Conservation (phyloP, 2,113 vertebrate species). For the Nematolebias whitei region DNA sequence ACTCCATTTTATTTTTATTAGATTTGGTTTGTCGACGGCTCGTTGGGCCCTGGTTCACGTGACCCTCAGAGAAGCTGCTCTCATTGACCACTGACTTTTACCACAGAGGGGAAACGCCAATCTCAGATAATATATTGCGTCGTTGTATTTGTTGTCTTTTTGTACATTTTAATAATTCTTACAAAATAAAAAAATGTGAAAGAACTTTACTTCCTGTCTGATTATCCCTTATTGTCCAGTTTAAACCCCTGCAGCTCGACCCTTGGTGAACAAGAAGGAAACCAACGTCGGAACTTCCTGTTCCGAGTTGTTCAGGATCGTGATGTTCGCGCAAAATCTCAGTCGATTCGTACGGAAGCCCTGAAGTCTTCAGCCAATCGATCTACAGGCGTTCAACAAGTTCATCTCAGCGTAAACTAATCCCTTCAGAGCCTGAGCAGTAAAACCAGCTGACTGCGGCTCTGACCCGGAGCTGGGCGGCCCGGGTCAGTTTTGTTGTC, state of each 20-base stretch:
- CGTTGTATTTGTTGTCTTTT: constrained; percentile 75
- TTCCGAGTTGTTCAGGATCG: too few species aligned
- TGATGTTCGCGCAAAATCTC: too few species aligned
- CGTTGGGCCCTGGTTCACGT: background rate
- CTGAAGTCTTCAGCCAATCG: too few species aligned
- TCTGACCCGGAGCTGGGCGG: too few species aligned
- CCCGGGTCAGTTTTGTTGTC: constrained; percentile 11
- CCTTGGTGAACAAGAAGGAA: too few species aligned
- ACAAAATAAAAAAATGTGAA: constrained; percentile 71
- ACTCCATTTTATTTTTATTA: background rate
- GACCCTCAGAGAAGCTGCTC: constrained; percentile 44
- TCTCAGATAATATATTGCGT: constrained; percentile 76
- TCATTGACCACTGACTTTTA: constrained; percentile 62
- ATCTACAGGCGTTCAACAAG: too few species aligned
- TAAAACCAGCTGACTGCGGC: too few species aligned
- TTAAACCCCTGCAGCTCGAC: too few species aligned
- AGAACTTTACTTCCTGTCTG: constrained; percentile 6
- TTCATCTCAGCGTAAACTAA: too few species aligned
- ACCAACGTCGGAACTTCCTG: too few species aligned
- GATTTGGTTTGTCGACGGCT: constrained; percentile 30
- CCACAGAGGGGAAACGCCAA: constrained; percentile 45
- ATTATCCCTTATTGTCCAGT: background rate
- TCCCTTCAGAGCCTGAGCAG: too few species aligned
- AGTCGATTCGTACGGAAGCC: too few species aligned
- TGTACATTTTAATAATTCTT: constrained; percentile 79